Evolutionary conservation across 2,113 vertebrate species (phyloP).

Genomic region (Balaenoptera acutorostrata): DNA sequence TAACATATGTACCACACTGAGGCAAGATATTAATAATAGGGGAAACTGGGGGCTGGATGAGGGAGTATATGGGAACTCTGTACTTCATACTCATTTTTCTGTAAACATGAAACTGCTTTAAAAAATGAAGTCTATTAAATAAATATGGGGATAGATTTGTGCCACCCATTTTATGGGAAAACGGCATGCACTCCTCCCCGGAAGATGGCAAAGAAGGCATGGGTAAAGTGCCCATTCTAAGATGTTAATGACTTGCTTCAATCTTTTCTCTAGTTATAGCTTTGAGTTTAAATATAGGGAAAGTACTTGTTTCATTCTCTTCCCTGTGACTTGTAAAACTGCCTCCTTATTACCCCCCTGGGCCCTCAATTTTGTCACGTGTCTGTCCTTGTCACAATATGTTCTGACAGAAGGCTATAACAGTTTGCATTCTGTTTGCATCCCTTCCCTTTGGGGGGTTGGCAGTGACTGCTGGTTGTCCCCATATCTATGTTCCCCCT

Average conservation of each 20-base stretch:
- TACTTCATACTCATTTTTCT: background rate
- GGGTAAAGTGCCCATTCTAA: background rate
- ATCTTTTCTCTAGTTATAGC: background rate
- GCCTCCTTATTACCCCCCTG: background rate
- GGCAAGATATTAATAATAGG: background rate
- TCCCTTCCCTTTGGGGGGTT: background rate
- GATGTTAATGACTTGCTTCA: background rate
- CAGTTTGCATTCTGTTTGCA: background rate
- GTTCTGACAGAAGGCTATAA: background rate
- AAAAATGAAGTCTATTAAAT: background rate
- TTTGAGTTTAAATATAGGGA: background rate
- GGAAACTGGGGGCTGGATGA: background rate
- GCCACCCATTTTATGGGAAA: background rate
- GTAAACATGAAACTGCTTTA: conserved; percentile 1
- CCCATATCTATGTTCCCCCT: background rate
- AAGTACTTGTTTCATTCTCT: background rate
- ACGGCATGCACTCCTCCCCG: background rate
- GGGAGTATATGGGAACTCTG: background rate
- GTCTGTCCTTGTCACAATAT: background rate
- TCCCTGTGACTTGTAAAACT: background rate
- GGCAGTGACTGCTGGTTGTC: background rate
- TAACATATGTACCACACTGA: background rate
- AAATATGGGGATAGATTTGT: background rate
- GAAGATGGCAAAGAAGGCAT: background rate
- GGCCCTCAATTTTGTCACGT: background rate